These are phyloP conservation scores for Eupithecia dodoneata DNA, from an alignment of 2,888 invertebrate genomes.

Conservation along the genomic window DNA sequence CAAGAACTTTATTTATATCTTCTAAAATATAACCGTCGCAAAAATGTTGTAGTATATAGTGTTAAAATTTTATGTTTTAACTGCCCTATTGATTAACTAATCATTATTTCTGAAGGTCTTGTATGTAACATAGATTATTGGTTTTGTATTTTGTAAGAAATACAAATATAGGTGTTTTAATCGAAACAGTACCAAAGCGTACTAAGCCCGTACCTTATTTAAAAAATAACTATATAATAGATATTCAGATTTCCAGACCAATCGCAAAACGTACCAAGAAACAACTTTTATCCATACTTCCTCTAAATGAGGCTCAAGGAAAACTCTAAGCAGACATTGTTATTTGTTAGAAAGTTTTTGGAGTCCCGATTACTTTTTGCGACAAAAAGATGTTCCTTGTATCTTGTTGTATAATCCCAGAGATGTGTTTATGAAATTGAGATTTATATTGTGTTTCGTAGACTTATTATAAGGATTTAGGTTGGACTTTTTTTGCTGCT, in stretches of 20 bases:
- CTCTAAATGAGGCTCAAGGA: slow-evolving; percentile 24
- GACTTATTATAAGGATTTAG: not conserved
- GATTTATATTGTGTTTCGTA: slow-evolving; percentile 7
- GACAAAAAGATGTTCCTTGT: slow-evolving; percentile 20
- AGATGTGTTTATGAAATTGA: slow-evolving; percentile 6
- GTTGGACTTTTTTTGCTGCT: not conserved
- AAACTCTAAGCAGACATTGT: slow-evolving; percentile 34
- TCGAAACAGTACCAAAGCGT: too few species aligned
- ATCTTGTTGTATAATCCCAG: slow-evolving; percentile 1
- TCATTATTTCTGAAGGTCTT: too few species aligned
- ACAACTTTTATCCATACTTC: slow-evolving; percentile 23
- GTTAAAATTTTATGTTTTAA: too few species aligned
- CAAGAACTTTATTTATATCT: not conserved
- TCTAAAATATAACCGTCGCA: not conserved
- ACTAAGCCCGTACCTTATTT: not conserved
- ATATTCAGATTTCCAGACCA: slow-evolving; percentile 7
- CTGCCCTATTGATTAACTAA: too few species aligned
- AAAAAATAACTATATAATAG: not conserved
- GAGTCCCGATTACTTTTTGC: slow-evolving; percentile 29
- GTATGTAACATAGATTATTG: too few species aligned
- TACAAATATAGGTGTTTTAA: not conserved
- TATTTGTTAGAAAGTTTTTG: slow-evolving; percentile 35
- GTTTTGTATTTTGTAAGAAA: too few species aligned
- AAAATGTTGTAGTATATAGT: not conserved
- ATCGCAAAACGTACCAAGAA: slow-evolving; percentile 20